Evolutionary conservation across 2,888 invertebrate species (phyloP), one percentile per base, ranked within the genome.

Genomic region (Lithophane semibrunnea): DNA sequence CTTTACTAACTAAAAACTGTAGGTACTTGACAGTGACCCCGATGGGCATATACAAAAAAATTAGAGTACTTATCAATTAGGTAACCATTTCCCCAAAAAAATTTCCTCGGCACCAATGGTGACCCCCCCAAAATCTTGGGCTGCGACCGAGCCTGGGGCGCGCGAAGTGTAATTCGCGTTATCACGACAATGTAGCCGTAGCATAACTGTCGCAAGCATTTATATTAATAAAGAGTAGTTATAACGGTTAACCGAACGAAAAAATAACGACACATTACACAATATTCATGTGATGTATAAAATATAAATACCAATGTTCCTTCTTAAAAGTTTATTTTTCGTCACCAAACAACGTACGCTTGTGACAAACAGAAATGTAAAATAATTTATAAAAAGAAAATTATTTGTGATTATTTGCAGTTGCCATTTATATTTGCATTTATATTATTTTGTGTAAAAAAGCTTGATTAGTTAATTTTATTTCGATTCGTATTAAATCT

Each of bases 351-450:
- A 9, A 2, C 47, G 21, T 16, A 42, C 56, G 47, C 77, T 49
- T 58, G 47, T 65, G 24, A 29, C 21, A 44, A 56, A 18, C n/a
- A 7, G 29, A 37, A 64, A 58, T 58, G 21, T 78, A 37, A 64
- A 78, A 81, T 78, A 75, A n/a, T 75, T 24, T 83, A 42, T 47
- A 42, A 24, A 58, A 70, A 67, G 3, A 29, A n/a, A 70, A 56
- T 61, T 69, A 58, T 65, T 69, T 79, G 77, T 84, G 76, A 81
- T 85, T 77, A 79, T 77, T 79, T 73, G 60, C 81, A 79, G 80
- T 84, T 83, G 82, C 86, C 83, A 83, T 88, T 80, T 83, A 75
- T 79, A 66, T 77, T 82, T 86, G 86, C 84, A 87, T 88, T 89
- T 89, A 85, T 82, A 64, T 65, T 56, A 61, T 77, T 72, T 61